Base-by-base conservation (phyloP, 2,113 vertebrate species). In the Neofelis nebulosa region DNA sequence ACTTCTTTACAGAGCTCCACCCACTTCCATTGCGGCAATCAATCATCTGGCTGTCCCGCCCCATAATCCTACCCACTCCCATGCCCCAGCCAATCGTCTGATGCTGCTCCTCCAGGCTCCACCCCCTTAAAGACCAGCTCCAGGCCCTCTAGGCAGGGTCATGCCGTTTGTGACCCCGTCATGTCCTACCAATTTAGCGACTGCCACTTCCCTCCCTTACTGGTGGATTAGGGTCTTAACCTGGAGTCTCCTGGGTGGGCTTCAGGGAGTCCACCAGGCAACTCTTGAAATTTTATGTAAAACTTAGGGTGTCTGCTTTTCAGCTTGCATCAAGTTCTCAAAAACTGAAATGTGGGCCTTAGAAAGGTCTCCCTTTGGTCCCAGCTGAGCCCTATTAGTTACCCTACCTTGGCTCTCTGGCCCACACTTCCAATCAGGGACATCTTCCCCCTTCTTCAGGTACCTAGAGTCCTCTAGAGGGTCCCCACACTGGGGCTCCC, bases 261-360 rank as follows among this genome's bases (percentile, higher is more conserved):
- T 94, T 41, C 36, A 52, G 29, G 81, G 9, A 66, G 23, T 36
- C n/a, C 15, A 38, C 16, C 18, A 55, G 38, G 38, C 68, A 86
- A 84, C 19, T 31, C 33, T 85, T 12, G 13, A 69, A 52, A 13
- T 50, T 80, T n/a, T 19, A 87, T 3, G 8, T 65, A 61, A 80
- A 50, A 89, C 41, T 78, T 31, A 25, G 79, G 41, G 69, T 65
- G 6, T 79, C 61, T 80, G 4, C 36, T 92, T 81, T 93, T 81
- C 18, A 4, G 38, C 33, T 23, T 95, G 25, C 38, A 57, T 89
- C 36, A 82, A 95, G 55, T 85, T 85, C 45, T 97, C 71, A 92
- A 57, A 93, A 80, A 50, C 63, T 65, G 69, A 55, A 66, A 73
- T 8, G 18, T 2, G 31, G 61, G 55, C 38, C 65, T 78, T 82